Conservation (phyloP, 2,797 vertebrate genomes). For the Tapera naevia region DNA sequence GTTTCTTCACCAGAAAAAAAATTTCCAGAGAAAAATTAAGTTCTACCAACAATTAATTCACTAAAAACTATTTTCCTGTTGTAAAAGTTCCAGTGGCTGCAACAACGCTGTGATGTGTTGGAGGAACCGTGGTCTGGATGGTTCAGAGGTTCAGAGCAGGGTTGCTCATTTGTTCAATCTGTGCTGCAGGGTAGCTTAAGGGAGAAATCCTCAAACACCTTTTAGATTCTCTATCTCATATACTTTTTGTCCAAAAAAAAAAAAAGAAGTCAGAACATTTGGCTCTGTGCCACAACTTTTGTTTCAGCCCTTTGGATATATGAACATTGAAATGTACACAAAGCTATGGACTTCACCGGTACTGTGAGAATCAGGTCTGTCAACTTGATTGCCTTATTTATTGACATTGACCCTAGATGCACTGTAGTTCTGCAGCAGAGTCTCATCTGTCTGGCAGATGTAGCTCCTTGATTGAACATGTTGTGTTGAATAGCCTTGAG, state of each 20-base stretch:
- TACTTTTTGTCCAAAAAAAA: not conserved
- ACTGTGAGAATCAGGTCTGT: not conserved
- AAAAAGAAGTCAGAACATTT: not conserved
- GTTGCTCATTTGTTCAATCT: not conserved
- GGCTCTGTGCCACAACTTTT: not conserved
- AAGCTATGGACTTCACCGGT: not conserved
- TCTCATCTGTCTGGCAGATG: not conserved
- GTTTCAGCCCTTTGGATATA: not conserved
- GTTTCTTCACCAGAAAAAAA: not conserved
- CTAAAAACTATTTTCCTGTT: not conserved
- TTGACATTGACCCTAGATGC: not conserved
- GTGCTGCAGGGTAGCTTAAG: not conserved
- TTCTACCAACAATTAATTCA: not conserved
- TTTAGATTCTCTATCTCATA: not conserved
- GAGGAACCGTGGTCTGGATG: not conserved
- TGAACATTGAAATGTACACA: not conserved
- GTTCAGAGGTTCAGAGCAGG: not conserved
- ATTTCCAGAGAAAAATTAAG: not conserved
- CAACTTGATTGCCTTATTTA: not conserved
- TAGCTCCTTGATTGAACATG: not conserved
- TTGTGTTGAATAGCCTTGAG: not conserved
- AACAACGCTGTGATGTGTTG: fast-evolving
- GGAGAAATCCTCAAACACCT: not conserved
- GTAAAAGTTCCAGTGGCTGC: not conserved
- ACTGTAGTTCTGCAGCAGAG: not conserved